phyloP scores from a whole-genome alignment of 2,113 vertebrate species.

The Tiliqua scincoides region DNA sequence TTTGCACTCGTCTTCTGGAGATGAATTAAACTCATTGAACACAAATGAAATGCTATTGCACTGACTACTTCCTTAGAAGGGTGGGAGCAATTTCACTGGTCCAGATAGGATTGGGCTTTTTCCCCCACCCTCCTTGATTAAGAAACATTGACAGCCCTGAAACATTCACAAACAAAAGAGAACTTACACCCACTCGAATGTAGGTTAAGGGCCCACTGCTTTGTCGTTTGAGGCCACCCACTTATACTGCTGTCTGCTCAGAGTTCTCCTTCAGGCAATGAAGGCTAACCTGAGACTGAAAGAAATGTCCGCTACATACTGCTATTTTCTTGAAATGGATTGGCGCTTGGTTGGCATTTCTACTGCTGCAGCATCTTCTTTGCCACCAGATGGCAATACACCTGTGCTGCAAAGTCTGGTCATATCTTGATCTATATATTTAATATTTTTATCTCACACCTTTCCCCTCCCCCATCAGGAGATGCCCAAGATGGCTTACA shows the following conservation, averaged over 20 bases:
- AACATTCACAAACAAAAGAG: not conserved
- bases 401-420: not conserved
- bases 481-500: no score
- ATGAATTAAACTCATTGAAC: conserved; percentile 8
- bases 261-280: not conserved
- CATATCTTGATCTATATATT: no score
- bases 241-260: not conserved
- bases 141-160: not conserved
- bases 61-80: not conserved
- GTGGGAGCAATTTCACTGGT: conserved; percentile 6
- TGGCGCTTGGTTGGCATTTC: not conserved
- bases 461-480: no score
- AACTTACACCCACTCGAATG: not conserved
- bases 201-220: not conserved
- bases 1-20: conserved; percentile 7
- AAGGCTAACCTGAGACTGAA: not conserved
- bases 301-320: no score
- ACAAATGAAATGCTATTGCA: conserved; percentile 8
- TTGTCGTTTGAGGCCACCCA: not conserved
- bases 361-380: not conserved
- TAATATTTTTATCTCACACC: not conserved
- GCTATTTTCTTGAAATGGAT: not conserved
- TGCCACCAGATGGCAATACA: not conserved
- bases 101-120: not conserved
- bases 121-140: not conserved